phyloP scores from a whole-genome alignment of 2,888 invertebrate species.

The Platycnemis pennipes region DNA sequence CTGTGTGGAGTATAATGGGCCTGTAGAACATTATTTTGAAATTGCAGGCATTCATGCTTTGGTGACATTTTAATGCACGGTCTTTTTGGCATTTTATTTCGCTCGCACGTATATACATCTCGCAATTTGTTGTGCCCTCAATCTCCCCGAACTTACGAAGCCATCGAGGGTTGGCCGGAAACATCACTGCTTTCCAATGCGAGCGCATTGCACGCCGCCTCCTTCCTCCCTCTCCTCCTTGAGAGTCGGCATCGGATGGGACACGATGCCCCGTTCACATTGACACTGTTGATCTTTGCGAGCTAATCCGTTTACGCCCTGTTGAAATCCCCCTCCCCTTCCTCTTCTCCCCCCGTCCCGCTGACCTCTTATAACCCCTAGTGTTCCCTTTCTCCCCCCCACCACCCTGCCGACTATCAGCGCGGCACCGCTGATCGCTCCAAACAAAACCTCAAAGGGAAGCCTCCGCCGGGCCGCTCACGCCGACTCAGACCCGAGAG shows the following conservation, averaged over 20 bases:
- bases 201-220: neutral
- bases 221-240: neutral
- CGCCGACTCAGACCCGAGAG: neutral
- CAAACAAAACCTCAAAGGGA: slow-evolving; percentile 36
- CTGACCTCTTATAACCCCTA: neutral
- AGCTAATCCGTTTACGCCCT: slow-evolving; percentile 30
- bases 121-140: no score
- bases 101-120: no score
- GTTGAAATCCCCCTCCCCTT: neutral
- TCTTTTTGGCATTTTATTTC: no score
- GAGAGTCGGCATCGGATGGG: neutral
- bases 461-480: neutral
- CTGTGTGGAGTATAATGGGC: no score
- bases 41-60: no score
- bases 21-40: no score
- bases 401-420: neutral
- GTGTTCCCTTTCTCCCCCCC: neutral
- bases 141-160: no score
- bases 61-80: no score
- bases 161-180: no score
- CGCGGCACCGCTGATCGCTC: neutral
- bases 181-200: no score
- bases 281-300: slow-evolving; percentile 22
- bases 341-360: neutral
- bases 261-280: slow-evolving; percentile 14